phyloP scores from a whole-genome alignment of 2,113 vertebrate genomes.

The Tupaia chinensis region DNA sequence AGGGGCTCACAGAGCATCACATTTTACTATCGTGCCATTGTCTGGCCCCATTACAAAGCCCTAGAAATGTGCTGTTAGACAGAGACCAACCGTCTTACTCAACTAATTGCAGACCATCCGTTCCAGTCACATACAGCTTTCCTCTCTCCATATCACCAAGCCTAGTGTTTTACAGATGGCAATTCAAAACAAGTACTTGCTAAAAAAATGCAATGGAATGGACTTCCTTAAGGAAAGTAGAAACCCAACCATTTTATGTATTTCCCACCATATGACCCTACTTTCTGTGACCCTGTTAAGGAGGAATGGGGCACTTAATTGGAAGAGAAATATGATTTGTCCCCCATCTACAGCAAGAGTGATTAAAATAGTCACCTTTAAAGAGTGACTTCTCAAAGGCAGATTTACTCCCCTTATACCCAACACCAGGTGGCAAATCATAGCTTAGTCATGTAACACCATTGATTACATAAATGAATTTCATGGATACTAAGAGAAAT shows the following conservation, averaged over 20 bases:
- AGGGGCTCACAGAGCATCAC: no score
- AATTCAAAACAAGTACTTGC: constrained; percentile 16
- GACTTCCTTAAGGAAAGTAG: not conserved
- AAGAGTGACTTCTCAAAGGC: not conserved
- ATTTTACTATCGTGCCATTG: no score
- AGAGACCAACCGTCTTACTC: not conserved
- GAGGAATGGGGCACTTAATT: not conserved
- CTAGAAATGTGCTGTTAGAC: not conserved
- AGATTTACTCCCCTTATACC: not conserved
- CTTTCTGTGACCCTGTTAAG: not conserved
- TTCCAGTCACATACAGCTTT: not conserved
- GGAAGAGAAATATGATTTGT: not conserved
- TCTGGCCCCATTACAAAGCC: no score
- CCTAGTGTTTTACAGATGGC: not conserved
- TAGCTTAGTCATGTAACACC: not conserved
- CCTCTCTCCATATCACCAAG: not conserved
- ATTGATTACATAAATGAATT: not conserved
- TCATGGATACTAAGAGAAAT: not conserved
- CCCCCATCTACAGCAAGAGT: not conserved
- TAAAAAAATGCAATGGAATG: not conserved
- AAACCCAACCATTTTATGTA: not conserved
- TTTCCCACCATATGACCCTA: not conserved
- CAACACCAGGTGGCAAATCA: not conserved
- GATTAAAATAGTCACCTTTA: not conserved
- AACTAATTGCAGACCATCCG: not conserved